Evolutionary conservation across 2,113 vertebrate species (phyloP).

Genomic region (Anseranas semipalmata): DNA sequence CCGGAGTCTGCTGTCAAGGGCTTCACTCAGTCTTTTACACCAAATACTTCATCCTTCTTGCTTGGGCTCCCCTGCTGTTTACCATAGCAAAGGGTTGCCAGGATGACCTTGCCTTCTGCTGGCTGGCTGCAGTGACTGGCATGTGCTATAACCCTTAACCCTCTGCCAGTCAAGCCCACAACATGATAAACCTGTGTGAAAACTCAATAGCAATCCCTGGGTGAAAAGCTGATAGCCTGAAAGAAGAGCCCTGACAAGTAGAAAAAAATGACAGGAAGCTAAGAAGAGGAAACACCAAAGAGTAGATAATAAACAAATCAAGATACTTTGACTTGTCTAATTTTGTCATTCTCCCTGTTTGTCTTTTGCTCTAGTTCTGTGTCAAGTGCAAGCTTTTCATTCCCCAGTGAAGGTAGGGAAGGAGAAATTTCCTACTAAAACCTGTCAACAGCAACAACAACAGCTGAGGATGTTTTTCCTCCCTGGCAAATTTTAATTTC

Average conservation of each 20-base stretch:
- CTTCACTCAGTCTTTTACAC: neutral
- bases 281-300: neutral
- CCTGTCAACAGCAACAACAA: neutral
- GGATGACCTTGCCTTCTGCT: conserved; percentile 1
- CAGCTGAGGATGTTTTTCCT: neutral
- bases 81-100: neutral
- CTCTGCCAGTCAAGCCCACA: neutral
- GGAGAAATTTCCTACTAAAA: neutral
- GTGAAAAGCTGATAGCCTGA: neutral
- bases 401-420: neutral
- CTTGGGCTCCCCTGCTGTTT: neutral
- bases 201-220: neutral
- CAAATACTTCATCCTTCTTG: neutral
- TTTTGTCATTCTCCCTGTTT: conserved; percentile 17
- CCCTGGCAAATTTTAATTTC: neutral
- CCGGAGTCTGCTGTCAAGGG: neutral
- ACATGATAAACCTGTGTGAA: neutral
- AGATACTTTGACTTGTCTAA: conserved; percentile 11
- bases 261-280: neutral
- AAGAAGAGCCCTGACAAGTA: neutral
- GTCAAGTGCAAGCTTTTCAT: neutral
- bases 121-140: neutral
- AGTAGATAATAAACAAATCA: neutral
- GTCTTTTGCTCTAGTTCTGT: neutral
- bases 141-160: neutral